Evolutionary conservation across 1,140 invertebrate genomes (phyloP), one percentile per base, ranked within the genome.

Genomic region (Wiebesia pumilae): DNA sequence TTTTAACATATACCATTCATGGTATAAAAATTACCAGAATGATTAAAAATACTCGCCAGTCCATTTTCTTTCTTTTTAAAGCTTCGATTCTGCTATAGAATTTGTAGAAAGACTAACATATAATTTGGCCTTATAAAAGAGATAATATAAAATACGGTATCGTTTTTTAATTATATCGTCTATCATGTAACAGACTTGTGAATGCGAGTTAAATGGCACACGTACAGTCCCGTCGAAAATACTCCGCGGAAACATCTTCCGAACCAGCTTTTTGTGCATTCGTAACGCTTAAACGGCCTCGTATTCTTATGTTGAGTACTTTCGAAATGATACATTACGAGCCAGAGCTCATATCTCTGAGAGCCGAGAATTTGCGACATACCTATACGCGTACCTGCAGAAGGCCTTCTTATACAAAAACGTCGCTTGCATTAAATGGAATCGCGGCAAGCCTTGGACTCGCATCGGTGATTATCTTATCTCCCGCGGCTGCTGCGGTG

Each of bases 361-460:
- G 43, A 2, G 9, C 3, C 24, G 58, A 62, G 24, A 27, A 62
- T 62, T 62, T 27, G 58, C 58, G 58, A 62, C 30, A 58, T 19
- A 62, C 79, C 14, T 62, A 19, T 27, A 38, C 58, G 24, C 30
- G 27, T 6, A 81, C 30, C 7, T 40, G 38, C 7, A 3, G 69
- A 84, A 84, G 71, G 85, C 82, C 58, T 79, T 71, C 84, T 89
- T 88, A 90, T 27, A 69, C 67, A 33, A 69, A 35, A 30, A 51
- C 43, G 47, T 54, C 30, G 47, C 77, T 21, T 54, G 47, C 47
- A 78, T 78, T 78, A 43, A 75, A 43, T n/a, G 40, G 38, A 75
- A 12, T 75, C 43, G 47, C 51, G 51, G 51, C 10, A 16, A 54
- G 51, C 71, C 38, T 75, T 58, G 77, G 77, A 79, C 43, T 79